phyloP scores from a whole-genome alignment of 2,797 vertebrate species.

The Cyclopterus lumpus region DNA sequence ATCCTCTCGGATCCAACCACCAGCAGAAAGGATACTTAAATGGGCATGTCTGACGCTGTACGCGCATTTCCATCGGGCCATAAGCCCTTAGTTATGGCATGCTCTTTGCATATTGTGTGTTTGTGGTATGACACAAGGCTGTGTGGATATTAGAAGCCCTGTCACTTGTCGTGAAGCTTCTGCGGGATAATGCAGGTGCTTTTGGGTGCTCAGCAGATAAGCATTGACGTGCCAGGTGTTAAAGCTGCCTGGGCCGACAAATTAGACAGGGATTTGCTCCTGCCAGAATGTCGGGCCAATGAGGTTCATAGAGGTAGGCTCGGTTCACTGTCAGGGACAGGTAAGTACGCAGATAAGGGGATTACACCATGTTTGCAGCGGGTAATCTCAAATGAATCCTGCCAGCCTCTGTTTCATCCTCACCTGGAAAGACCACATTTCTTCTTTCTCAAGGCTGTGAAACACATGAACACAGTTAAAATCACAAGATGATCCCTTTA shows the following conservation, averaged over 20 bases:
- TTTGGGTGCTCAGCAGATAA: slow-evolving; percentile 76
- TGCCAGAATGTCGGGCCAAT: slow-evolving; percentile 77
- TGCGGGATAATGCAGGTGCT: slow-evolving; percentile 71
- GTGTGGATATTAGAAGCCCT: slow-evolving; percentile 58
- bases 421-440: slow-evolving; percentile 65
- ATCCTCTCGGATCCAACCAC: not conserved
- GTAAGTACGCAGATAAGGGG: slow-evolving; percentile 83
- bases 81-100: slow-evolving; percentile 27
- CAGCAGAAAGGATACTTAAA: not conserved
- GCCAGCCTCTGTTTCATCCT: slow-evolving; percentile 75
- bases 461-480: slow-evolving; percentile 58
- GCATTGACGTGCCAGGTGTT: slow-evolving; percentile 70
- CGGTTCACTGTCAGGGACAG: slow-evolving; percentile 81
- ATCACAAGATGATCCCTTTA: slow-evolving; percentile 64
- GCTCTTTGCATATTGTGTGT: slow-evolving; percentile 21
- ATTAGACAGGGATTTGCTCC: slow-evolving; percentile 80
- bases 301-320: slow-evolving; percentile 73
- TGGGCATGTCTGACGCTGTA: slow-evolving; percentile 1
- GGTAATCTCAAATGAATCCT: slow-evolving; percentile 83
- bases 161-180: slow-evolving; percentile 71
- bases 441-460: slow-evolving; percentile 46
- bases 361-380: slow-evolving; percentile 80
- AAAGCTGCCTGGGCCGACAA: slow-evolving; percentile 77
- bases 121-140: slow-evolving; percentile 23
- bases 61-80: slow-evolving; percentile 22